phyloP scores from a whole-genome alignment of 2,888 invertebrate genomes.

The Rhabditoides inermis region DNA sequence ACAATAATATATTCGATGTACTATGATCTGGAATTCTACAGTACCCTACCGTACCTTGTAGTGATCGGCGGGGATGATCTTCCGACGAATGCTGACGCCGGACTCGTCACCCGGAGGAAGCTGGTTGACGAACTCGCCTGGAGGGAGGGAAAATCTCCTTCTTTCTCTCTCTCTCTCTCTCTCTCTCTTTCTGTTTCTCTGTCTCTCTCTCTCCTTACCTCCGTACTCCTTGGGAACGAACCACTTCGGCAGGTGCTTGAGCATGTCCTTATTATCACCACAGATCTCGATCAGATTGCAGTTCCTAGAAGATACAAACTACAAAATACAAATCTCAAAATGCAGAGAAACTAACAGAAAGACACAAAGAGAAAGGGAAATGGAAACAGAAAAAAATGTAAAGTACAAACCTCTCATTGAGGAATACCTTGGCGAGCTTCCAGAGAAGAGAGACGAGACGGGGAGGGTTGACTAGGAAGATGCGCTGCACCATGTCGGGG shows the following conservation, averaged over 20 bases:
- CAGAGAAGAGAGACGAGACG: conserved; percentile 23
- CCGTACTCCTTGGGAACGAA: conserved; percentile 9
- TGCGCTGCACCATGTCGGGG: conserved; percentile 34
- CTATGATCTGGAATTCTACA: too few species aligned
- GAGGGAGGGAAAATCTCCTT: not conserved
- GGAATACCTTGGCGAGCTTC: conserved; percentile 25
- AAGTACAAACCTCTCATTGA: conserved; percentile 4
- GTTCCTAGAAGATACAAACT: conserved; percentile 27
- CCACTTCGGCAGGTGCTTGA: conserved; percentile 24
- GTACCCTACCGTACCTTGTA: too few species aligned
- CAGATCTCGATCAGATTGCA: conserved; percentile 27
- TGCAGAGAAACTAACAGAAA: not conserved
- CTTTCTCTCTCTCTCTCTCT: not conserved
- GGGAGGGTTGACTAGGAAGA: conserved; percentile 32
- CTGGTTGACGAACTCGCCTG: conserved; percentile 26
- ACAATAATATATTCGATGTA: too few species aligned
- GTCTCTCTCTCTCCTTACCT: not conserved
- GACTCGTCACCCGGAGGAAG: conserved; percentile 25
- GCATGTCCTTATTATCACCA: conserved; percentile 15
- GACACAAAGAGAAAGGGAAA: too few species aligned
- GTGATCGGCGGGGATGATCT: conserved; percentile 25
- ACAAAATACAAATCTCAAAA: not conserved
- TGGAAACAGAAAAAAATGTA: too few species aligned
- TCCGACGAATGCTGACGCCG: conserved; percentile 26
- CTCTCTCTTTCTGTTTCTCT: not conserved